A percentile compares a stretch with the other conserved stretches of the same genome.
These are phyloP conservation scores for Athene cunicularia DNA, from an alignment of 2,113 vertebrate species.

Conservation along the genomic window DNA sequence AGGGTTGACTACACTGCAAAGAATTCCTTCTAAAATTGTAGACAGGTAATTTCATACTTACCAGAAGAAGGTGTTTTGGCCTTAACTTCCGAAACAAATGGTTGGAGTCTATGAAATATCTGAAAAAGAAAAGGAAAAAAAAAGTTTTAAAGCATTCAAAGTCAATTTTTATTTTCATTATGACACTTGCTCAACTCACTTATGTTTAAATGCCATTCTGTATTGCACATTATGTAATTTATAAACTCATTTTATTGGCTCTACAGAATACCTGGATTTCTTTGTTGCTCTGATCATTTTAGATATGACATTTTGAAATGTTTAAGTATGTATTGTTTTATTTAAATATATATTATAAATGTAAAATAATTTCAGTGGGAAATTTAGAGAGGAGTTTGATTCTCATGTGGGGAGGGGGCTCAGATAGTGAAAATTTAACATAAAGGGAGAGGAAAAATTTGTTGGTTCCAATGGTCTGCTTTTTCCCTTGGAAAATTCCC, in stretches of 20 bases:
- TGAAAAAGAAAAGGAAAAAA: neutral
- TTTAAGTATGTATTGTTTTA: neutral
- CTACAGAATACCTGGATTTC: neutral
- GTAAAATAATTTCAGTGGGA: neutral
- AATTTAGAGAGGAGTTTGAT: neutral
- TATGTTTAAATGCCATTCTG: neutral
- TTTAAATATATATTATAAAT: neutral
- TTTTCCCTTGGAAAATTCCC: neutral
- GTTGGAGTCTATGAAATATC: neutral
- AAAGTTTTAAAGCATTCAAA: neutral
- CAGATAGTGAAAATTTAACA: neutral
- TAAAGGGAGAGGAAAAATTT: neutral
- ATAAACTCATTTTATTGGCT: neutral
- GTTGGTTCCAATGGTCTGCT: fast-evolving
- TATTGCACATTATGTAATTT: neutral
- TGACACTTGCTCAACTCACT: neutral
- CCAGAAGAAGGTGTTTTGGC: neutral
- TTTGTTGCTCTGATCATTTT: neutral
- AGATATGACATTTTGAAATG: neutral
- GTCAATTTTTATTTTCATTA: neutral
- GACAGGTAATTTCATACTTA: neutral
- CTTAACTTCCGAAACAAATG: neutral
- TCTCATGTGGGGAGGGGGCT: neutral
- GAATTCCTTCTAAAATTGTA: neutral
- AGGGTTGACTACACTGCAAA: neutral